Evolutionary conservation across 1,140 invertebrate species (phyloP).

Genomic region (Ceratina japonica): DNA sequence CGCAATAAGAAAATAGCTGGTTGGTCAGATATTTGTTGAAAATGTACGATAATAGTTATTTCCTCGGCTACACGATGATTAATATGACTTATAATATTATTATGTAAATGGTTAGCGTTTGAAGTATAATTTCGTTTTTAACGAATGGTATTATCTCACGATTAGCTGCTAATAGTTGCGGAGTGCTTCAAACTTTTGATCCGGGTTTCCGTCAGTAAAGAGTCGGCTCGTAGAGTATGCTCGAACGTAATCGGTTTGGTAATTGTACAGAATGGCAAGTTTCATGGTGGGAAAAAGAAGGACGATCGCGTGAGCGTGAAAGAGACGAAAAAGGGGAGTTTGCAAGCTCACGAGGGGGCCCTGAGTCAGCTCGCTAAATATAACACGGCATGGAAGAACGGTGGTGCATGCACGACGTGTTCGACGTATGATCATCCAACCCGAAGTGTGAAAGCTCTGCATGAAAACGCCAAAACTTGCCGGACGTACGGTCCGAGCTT

Average conservation of each 20-base stretch:
- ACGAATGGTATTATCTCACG: no score
- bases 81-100: no score
- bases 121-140: no score
- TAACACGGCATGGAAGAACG: slow-evolving; percentile 51
- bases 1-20: no score
- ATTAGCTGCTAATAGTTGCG: background rate
- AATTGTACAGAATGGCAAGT: slow-evolving; percentile 35
- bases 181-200: background rate
- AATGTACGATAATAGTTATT: no score
- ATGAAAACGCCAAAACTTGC: slow-evolving; percentile 43
- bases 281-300: slow-evolving; percentile 33
- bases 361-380: slow-evolving; percentile 66
- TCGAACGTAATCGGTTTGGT: slow-evolving; percentile 49
- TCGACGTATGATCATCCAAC: slow-evolving; percentile 55
- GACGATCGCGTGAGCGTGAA: slow-evolving; percentile 36
- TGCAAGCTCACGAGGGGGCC: slow-evolving; percentile 49
- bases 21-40: no score
- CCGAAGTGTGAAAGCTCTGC: slow-evolving; percentile 53
- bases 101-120: no score
- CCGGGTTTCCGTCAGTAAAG: background rate
- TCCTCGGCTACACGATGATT: no score
- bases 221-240: background rate
- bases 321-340: slow-evolving; percentile 51
- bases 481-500: slow-evolving; percentile 37
- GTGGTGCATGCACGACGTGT: slow-evolving; percentile 44